Percentiles rank a stretch among this genome's conserved stretches.
These are phyloP conservation scores for Percina caprodes DNA, from an alignment of 2,113 vertebrate genomes.

Conservation along the genomic window DNA sequence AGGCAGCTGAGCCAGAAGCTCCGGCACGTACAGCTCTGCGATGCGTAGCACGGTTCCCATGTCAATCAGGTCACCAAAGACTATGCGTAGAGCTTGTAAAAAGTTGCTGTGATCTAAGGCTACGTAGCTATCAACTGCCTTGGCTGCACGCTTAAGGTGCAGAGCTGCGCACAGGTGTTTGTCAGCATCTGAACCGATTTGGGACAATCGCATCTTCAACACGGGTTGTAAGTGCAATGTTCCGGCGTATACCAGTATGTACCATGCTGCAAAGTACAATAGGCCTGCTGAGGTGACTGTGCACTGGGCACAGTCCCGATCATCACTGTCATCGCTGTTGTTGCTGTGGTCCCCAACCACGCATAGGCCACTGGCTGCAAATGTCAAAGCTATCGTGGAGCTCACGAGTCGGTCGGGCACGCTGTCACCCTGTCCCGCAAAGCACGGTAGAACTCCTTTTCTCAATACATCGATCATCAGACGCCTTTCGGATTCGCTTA, in stretches of 20 bases:
- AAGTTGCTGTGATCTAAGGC: neutral
- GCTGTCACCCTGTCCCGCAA: too few species aligned
- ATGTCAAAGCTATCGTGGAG: too few species aligned
- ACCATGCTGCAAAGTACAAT: neutral
- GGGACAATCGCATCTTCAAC: neutral
- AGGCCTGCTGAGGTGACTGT: neutral
- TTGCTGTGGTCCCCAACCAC: too few species aligned
- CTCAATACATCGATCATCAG: neutral
- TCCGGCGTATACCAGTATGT: neutral
- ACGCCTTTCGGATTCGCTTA: neutral
- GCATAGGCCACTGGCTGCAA: too few species aligned
- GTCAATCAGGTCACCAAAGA: neutral
- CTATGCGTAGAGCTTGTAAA: neutral
- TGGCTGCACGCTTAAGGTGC: neutral
- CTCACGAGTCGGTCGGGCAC: too few species aligned
- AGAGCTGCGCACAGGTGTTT: neutral
- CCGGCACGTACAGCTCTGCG: neutral
- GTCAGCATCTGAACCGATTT: neutral
- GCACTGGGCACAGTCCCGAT: too few species aligned
- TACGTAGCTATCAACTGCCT: neutral
- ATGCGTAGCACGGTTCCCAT: neutral
- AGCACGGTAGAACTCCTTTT: too few species aligned
- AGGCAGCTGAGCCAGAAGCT: neutral
- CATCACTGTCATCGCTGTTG: too few species aligned
- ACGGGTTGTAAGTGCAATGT: neutral